Base-by-base conservation (phyloP, 1,140 invertebrate genomes). In the Drosophila willistoni region DNA sequence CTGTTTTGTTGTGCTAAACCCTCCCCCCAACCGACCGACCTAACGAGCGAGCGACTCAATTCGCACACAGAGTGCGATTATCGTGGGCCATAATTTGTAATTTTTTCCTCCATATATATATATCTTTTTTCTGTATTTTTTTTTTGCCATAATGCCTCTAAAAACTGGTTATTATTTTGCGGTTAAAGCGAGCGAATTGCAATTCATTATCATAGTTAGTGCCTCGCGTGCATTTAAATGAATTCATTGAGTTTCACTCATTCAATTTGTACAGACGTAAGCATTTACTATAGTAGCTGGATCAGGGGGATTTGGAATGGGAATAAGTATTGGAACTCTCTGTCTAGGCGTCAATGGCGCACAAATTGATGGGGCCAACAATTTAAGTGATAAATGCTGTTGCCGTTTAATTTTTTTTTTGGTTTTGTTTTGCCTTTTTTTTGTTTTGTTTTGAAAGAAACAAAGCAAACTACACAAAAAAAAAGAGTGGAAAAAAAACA, bases 161-260 rank as follows among this genome's bases (percentile, higher is more conserved):
- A 79, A 86, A 86, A 87, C 83, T 69, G 84, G 83, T 86, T 87
- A 86, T 86, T 86, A 87, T 83, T 86, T 83, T 71, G 72, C 83
- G 81, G 77, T 87, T 86, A 71, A 73, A 86, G 84, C 77, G 71
- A 51, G 70, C 73, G 68, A 59, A 81, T 87, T 89, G 78, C 79
- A 87, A 86, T 86, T 87, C 79, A 86, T 86, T 86, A 89, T 74
- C 83, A 83, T 86, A 89, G 83, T 67, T 73, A 81, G 66, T 71
- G 83, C 76, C 84, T 86, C 66, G 82, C 82, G 82, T 86, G 82
- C 82, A 86, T 86, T 87, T 83, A 86, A 86, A 86, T 86, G 82
- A 79, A 86, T 86, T 86, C 82, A 86, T 86, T 87, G 82, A 76
- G 83, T 75, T 81, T 75, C 80, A 68, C 77, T 68, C 81, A 85